Conservation (phyloP, 2,888 invertebrate genomes). For the Nipponacmea schrenckii region DNA sequence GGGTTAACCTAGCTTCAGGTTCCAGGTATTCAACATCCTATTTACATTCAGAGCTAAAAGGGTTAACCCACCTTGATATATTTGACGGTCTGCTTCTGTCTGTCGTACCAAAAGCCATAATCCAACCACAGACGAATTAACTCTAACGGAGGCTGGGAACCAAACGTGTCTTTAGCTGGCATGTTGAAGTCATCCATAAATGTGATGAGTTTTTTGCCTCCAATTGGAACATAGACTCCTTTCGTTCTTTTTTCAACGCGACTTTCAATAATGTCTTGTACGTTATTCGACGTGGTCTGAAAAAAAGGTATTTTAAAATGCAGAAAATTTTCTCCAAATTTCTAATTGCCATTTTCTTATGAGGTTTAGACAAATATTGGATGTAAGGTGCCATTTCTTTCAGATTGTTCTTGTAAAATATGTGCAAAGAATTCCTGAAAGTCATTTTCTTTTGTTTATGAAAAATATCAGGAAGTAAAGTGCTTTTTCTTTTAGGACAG, state of each 20-base stretch:
- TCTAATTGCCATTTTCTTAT: not conserved
- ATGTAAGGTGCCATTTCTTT: not conserved
- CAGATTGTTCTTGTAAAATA: not conserved
- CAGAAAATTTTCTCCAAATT: not conserved
- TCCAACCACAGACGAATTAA: slow-evolving; percentile 86
- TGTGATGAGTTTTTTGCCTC: slow-evolving; percentile 83
- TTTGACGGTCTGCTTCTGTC: slow-evolving; percentile 81
- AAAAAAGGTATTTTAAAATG: slow-evolving; percentile 26
- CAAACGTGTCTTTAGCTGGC: slow-evolving; percentile 89
- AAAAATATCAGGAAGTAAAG: too few relatives aligned
- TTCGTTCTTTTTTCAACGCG: slow-evolving; percentile 89
- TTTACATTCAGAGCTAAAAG: too few relatives aligned
- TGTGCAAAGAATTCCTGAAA: not conserved
- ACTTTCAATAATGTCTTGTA: slow-evolving; percentile 86
- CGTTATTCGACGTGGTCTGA: slow-evolving; percentile 83
- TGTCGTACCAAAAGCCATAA: slow-evolving; percentile 90
- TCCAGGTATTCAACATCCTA: too few relatives aligned
- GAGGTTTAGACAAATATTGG: not conserved
- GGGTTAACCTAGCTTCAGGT: too few relatives aligned
- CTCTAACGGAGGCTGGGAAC: slow-evolving; percentile 89
- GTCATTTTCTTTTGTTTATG: too few relatives aligned
- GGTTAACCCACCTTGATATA: slow-evolving; percentile 75
- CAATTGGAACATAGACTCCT: slow-evolving; percentile 82
- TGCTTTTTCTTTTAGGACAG: too few relatives aligned
- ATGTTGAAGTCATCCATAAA: slow-evolving; percentile 94